A percentile compares a stretch with the other conserved stretches of the same genome.
These are phyloP conservation scores for Pangasius mekongensis DNA, from an alignment of 2,797 vertebrate species.

Conservation along the genomic window DNA sequence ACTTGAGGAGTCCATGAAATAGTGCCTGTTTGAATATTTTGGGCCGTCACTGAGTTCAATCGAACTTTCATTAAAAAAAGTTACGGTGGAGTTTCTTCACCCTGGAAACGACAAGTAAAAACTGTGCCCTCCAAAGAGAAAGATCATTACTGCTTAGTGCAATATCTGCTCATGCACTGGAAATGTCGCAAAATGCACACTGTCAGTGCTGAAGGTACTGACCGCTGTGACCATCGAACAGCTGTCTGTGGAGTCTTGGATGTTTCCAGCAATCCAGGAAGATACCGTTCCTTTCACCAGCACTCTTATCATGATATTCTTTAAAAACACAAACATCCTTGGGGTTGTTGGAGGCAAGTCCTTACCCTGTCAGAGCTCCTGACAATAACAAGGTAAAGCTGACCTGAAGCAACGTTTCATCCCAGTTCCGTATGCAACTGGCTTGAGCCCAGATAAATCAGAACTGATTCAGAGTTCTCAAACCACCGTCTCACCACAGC, in stretches of 20 bases:
- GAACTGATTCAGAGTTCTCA: neutral
- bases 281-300: neutral
- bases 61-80: neutral
- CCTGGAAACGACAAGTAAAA: too few species aligned
- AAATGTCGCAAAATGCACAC: too few species aligned
- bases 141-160: neutral
- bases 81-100: too few species aligned
- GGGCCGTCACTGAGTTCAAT: neutral
- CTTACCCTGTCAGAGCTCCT: neutral
- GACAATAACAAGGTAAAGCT: neutral
- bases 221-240: neutral
- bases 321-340: neutral
- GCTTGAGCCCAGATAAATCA: neutral
- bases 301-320: neutral
- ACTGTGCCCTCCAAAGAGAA: too few species aligned
- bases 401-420: neutral
- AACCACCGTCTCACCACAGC: neutral
- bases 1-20: neutral
- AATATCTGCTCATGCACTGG: neutral
- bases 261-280: neutral
- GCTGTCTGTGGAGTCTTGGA: neutral
- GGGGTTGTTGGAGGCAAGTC: neutral
- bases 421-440: neutral
- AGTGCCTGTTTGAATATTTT: neutral
- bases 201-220: too few species aligned